A percentile compares a stretch with the other conserved stretches of the same genome.
Evolutionary conservation across 2,113 vertebrate genomes (phyloP).

Genomic region (Hypomesus transpacificus): DNA sequence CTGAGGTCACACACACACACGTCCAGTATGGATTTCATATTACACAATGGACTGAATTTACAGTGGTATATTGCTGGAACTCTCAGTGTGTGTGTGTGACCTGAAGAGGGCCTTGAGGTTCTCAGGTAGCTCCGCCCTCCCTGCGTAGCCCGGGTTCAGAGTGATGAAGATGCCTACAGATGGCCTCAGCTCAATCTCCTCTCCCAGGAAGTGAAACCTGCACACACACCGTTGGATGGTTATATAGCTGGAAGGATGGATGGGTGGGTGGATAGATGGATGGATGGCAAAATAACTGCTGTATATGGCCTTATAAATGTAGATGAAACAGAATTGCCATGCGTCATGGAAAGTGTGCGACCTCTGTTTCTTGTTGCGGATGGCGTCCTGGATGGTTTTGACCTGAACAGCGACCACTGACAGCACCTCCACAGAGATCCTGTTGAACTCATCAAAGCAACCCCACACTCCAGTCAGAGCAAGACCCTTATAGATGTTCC

Average conservation of each 20-base stretch:
- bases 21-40: too few species aligned
- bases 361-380: slow-evolving; percentile 75
- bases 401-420: slow-evolving; percentile 74
- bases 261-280: not conserved
- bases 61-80: not conserved
- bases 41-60: not conserved
- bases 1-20: slow-evolving; percentile 35
- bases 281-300: not conserved
- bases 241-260: not conserved
- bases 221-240: not conserved
- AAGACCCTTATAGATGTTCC: slow-evolving; percentile 75
- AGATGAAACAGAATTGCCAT: too few species aligned
- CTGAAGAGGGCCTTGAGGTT: slow-evolving; percentile 75
- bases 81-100: slow-evolving; percentile 33
- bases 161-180: slow-evolving; percentile 77
- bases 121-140: slow-evolving; percentile 74
- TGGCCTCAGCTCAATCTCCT: slow-evolving; percentile 71
- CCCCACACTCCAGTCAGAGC: slow-evolving; percentile 73
- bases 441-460: slow-evolving; percentile 76
- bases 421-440: slow-evolving; percentile 73
- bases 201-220: slow-evolving; percentile 70
- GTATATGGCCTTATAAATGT: too few species aligned
- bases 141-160: slow-evolving; percentile 74
- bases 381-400: slow-evolving; percentile 71
- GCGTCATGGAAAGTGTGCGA: slow-evolving; percentile 24